Conservation (phyloP, 2,797 vertebrate genomes). For the Pseudochirops corinnae region DNA sequence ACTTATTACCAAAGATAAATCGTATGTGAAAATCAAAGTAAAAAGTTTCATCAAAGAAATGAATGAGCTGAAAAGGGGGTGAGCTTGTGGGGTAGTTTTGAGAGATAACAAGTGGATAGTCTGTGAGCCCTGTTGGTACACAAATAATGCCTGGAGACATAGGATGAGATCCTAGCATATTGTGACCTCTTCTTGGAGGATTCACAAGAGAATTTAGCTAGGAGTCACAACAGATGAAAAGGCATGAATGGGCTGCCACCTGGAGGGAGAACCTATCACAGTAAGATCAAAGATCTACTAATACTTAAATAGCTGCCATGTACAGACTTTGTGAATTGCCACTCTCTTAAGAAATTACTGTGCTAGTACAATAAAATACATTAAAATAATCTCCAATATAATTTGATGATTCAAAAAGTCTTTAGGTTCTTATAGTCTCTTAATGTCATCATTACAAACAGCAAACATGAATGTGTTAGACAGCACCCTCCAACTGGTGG, state of each 20-base stretch:
- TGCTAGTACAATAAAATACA: neutral
- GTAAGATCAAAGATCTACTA: neutral
- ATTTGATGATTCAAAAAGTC: constrained; percentile 15
- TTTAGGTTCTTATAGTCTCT: neutral
- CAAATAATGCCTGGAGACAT: neutral
- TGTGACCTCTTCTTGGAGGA: neutral
- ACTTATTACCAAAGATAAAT: neutral
- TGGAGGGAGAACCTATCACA: neutral
- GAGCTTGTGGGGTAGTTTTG: neutral
- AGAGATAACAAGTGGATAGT: neutral
- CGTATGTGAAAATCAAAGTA: neutral
- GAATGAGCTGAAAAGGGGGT: neutral
- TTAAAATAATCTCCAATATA: neutral
- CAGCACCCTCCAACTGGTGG: neutral
- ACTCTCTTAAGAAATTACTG: neutral
- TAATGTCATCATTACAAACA: neutral
- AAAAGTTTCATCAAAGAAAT: neutral
- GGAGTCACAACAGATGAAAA: neutral
- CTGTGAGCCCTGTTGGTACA: neutral
- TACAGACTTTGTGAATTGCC: constrained; percentile 2
- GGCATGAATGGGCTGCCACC: neutral
- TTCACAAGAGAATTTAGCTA: neutral
- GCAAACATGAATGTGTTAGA: neutral
- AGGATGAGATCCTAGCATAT: neutral
- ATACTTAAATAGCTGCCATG: neutral